phyloP scores from a whole-genome alignment of 2,888 invertebrate species.

The Chydorus sphaericus region DNA sequence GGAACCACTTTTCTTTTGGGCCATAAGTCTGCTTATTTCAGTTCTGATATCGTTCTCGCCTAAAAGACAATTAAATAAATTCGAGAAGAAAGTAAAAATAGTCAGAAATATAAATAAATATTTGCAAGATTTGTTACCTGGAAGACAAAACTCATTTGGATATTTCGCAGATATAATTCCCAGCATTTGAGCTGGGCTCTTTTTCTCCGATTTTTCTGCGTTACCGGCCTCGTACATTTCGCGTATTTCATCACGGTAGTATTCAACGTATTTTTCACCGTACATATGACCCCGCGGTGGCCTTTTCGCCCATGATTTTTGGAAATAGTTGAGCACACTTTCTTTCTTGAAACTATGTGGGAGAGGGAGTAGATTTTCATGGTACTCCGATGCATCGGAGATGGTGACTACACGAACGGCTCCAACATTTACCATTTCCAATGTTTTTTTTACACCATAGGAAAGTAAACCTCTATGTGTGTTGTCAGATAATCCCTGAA shows the following conservation, averaged over 20 bases:
- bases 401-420: no score
- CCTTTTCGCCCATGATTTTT: not conserved
- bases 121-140: no score
- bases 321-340: not conserved
- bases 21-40: not conserved
- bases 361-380: no score
- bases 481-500: no score
- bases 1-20: not conserved
- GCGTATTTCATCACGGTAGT: not conserved
- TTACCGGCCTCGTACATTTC: not conserved
- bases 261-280: not conserved
- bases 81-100: no score
- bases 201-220: not conserved
- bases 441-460: no score
- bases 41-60: not conserved
- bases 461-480: no score
- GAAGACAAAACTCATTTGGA: not conserved
- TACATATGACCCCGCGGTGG: not conserved
- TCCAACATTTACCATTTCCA: no score
- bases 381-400: no score
- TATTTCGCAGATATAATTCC: not conserved
- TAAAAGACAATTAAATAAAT: no score
- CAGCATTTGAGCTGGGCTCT: not conserved
- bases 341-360: no score
- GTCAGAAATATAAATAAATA: no score